Evolutionary conservation across 1,140 invertebrate species (phyloP).

Genomic region (Tetramorium simillimum): DNA sequence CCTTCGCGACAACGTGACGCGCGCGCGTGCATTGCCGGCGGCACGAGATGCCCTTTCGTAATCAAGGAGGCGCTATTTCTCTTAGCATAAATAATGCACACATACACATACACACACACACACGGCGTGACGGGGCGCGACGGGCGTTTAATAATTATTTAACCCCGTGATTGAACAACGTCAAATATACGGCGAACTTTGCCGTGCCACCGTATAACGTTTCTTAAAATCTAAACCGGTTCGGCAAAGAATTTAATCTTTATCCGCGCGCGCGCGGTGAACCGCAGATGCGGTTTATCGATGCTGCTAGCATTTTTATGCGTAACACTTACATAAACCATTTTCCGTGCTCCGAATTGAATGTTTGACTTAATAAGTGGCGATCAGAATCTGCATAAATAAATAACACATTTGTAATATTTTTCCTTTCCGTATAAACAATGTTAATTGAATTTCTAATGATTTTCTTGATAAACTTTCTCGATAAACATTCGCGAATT

Average conservation of each 20-base stretch:
- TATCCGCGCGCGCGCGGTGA: slow-evolving; percentile 6
- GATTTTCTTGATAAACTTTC: slow-evolving; percentile 17
- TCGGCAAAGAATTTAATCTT: slow-evolving; percentile 47
- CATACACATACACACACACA: neutral
- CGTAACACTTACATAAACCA: slow-evolving; percentile 22
- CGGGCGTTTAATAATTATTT: slow-evolving; percentile 25
- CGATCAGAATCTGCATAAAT: neutral
- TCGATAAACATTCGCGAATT: slow-evolving; percentile 23
- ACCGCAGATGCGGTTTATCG: slow-evolving; percentile 55
- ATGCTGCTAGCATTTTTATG: neutral
- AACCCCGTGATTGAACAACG: slow-evolving; percentile 16
- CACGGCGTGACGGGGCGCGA: neutral
- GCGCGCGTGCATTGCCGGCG: neutral
- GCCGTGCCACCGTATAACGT: neutral
- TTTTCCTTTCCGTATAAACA: neutral
- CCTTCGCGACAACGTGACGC: slow-evolving; percentile 50
- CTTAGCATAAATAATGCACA: neutral
- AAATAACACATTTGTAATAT: neutral
- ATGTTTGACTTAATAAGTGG: neutral
- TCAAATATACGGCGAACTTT: slow-evolving; percentile 8
- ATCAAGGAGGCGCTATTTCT: slow-evolving; percentile 20
- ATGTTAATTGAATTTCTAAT: neutral
- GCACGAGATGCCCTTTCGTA: slow-evolving; percentile 21
- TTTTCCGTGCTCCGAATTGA: neutral
- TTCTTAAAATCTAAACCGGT: slow-evolving; percentile 47